Conservation (phyloP, 2,888 invertebrate genomes). For the Campaea margaritaria region DNA sequence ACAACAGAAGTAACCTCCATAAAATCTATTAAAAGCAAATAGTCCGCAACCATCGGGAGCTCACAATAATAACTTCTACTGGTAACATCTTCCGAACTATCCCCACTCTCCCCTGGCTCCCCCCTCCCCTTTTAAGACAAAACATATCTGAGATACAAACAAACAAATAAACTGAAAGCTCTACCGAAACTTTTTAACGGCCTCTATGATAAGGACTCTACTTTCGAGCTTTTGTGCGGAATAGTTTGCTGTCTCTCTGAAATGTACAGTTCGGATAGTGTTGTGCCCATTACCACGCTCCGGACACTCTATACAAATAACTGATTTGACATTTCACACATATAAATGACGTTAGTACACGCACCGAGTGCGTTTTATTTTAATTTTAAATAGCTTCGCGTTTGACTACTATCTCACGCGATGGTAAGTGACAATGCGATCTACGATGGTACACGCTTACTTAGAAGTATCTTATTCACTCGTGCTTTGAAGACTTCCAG, state of each 20-base stretch:
- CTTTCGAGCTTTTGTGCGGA: constrained; percentile 22
- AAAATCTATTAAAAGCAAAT: constrained; percentile 4
- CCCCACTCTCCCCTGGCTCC: not conserved
- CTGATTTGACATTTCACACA: no score
- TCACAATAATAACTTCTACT: not conserved
- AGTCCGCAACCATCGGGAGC: not conserved
- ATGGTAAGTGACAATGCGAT: no score
- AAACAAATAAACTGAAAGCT: constrained; percentile 41
- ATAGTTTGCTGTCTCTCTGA: constrained; percentile 26
- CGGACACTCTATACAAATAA: no score
- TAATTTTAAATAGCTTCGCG: no score
- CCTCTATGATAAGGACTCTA: constrained; percentile 37
- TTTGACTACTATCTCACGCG: no score
- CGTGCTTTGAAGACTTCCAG: no score
- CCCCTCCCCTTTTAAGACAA: constrained; percentile 5
- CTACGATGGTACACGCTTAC: no score
- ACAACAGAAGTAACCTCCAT: not conserved
- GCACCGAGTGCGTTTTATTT: no score
- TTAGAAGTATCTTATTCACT: no score
- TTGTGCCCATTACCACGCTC: not conserved
- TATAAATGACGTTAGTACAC: no score
- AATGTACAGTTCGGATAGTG: constrained; percentile 8
- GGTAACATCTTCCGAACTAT: not conserved
- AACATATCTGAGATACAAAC: constrained; percentile 34
- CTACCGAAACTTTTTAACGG: constrained; percentile 40